Evolutionary conservation across 2,113 vertebrate genomes (phyloP).

Genomic region (Sinocyclocheilus maitianheensis): DNA sequence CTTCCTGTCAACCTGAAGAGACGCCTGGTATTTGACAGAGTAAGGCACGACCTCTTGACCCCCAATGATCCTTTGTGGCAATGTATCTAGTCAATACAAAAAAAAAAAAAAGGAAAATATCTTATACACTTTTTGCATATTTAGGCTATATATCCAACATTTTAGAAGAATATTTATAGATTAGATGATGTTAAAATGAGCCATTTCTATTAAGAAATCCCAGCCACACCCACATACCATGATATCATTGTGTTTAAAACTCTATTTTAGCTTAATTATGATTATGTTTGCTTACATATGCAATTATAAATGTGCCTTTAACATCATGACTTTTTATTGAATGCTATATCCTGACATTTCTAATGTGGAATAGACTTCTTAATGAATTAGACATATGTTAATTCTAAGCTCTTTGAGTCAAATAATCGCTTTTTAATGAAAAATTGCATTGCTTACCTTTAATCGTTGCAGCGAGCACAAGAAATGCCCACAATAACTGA

Average conservation of each 20-base stretch:
- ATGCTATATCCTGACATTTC: background rate
- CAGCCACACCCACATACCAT: too few species aligned
- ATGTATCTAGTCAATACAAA: slow-evolving; percentile 49
- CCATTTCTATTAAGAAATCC: background rate
- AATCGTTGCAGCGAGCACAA: slow-evolving; percentile 56
- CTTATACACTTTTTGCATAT: background rate
- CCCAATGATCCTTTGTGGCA: slow-evolving; percentile 69
- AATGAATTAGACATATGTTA: background rate
- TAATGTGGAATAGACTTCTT: background rate
- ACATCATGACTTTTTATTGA: background rate
- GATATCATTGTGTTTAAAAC: too few species aligned
- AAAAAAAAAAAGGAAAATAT: background rate
- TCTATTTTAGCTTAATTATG: background rate
- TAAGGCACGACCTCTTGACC: slow-evolving; percentile 70
- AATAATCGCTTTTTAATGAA: background rate
- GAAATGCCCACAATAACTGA: slow-evolving; percentile 40
- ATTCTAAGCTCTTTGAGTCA: background rate
- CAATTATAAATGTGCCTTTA: background rate
- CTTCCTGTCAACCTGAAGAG: slow-evolving; percentile 56
- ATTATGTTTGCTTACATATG: background rate
- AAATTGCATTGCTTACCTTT: slow-evolving; percentile 57
- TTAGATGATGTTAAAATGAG: background rate
- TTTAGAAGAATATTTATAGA: background rate
- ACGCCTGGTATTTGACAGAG: slow-evolving; percentile 72
- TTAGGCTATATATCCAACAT: background rate